A percentile compares a stretch with the other conserved stretches of the same genome.
These are phyloP conservation scores for Ectemnius lituratus DNA, from an alignment of 2,888 invertebrate genomes.

Conservation along the genomic window DNA sequence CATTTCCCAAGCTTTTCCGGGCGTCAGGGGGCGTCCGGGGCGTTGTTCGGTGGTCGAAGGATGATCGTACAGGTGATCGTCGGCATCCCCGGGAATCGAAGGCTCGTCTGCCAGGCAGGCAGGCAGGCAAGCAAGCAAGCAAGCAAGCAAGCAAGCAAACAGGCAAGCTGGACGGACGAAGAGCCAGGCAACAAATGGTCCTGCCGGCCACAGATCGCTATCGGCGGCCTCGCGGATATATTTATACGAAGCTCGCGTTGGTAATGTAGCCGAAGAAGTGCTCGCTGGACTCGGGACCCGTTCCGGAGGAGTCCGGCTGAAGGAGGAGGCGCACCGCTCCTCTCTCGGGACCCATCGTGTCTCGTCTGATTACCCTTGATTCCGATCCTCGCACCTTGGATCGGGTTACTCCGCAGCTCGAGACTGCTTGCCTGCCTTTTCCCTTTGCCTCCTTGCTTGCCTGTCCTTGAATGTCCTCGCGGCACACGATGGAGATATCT, in stretches of 20 bases:
- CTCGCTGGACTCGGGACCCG: constrained; percentile 12
- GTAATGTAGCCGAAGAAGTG: constrained; percentile 68
- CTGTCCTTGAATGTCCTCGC: constrained; percentile 25
- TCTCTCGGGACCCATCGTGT: constrained; percentile 14
- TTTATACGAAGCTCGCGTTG: constrained; percentile 72
- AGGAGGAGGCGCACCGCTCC: constrained; percentile 23
- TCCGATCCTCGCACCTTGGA: constrained; percentile 39
- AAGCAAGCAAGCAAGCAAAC: constrained; percentile 45
- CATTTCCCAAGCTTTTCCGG: constrained; percentile 46
- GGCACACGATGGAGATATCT: constrained; percentile 35
- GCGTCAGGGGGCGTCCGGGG: constrained; percentile 23
- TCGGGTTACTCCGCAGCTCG: constrained; percentile 41
- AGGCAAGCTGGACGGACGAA: constrained; percentile 65
- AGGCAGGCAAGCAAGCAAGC: constrained; percentile 44
- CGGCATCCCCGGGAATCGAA: constrained; percentile 48
- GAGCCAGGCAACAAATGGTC: constrained; percentile 73
- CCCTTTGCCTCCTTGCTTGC: neutral
- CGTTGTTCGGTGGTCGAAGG: constrained; percentile 34
- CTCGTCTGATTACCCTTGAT: constrained; percentile 43
- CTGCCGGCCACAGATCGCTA: constrained; percentile 73
- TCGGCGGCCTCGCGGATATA: constrained; percentile 69
- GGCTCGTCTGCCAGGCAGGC: constrained; percentile 52
- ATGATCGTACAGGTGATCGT: constrained; percentile 57
- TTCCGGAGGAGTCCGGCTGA: constrained; percentile 9
- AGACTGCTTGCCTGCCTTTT: too few species aligned